Conservation (phyloP, 1,140 invertebrate genomes). For the Lepidurus packardi region DNA sequence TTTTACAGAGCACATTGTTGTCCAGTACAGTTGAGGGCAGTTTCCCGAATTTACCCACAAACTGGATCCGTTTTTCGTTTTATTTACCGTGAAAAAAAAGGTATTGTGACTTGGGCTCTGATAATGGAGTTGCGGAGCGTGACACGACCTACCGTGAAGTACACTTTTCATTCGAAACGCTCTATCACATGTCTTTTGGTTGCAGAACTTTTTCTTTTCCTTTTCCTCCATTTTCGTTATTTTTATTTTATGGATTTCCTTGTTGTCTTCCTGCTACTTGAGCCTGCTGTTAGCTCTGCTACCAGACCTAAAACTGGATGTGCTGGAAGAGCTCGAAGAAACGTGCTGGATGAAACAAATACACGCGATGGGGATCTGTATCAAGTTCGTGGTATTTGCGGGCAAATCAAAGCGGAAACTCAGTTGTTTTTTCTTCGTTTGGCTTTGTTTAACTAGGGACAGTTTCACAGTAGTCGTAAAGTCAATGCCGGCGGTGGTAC, state of each 20-base stretch:
- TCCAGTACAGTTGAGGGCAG: not conserved
- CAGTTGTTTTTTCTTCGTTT: too few relatives aligned
- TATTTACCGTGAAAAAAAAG: not conserved
- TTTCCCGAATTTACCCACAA: not conserved
- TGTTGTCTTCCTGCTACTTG: not conserved
- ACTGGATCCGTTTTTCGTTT: not conserved
- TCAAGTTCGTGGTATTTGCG: too few relatives aligned
- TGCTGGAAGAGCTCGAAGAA: too few relatives aligned
- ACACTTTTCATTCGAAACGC: conserved; percentile 17
- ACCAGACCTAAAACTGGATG: too few relatives aligned
- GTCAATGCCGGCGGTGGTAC: not conserved
- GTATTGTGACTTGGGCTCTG: not conserved
- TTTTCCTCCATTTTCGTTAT: not conserved
- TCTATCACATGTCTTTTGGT: not conserved
- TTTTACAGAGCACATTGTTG: not conserved
- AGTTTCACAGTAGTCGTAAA: conserved; percentile 15
- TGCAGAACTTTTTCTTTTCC: not conserved
- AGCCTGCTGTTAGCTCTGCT: too few relatives aligned
- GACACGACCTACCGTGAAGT: conserved; percentile 12
- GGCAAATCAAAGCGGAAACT: too few relatives aligned
- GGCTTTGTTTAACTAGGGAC: too few relatives aligned
- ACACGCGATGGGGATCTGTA: too few relatives aligned
- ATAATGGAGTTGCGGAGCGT: conserved; percentile 10
- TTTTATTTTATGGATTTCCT: not conserved
- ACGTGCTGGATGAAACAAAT: too few relatives aligned